Conservation (phyloP, 2,888 invertebrate species). For the Colletes collaris region DNA sequence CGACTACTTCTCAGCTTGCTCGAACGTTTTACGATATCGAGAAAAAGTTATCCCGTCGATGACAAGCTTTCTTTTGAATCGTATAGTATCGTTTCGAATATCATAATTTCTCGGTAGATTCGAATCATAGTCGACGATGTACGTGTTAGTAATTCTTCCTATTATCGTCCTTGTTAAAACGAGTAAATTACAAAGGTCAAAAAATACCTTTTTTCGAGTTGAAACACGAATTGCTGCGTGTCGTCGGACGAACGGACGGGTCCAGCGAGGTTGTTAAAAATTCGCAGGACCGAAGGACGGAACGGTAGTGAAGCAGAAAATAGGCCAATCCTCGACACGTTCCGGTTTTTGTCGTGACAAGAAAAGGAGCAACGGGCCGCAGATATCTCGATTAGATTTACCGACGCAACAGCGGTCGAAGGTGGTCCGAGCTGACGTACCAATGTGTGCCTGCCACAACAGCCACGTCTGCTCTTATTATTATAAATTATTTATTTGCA, state of each 20-base stretch:
- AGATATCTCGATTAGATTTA: slow-evolving; percentile 66
- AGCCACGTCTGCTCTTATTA: slow-evolving; percentile 78
- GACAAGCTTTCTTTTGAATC: background rate
- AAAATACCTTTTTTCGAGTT: background rate
- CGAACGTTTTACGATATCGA: background rate
- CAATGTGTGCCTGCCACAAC: slow-evolving; percentile 66
- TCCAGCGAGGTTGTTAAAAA: slow-evolving; percentile 1
- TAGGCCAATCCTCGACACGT: slow-evolving; percentile 47
- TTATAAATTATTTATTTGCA: slow-evolving; percentile 83
- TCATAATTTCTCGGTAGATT: no score
- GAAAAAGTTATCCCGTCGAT: slow-evolving; percentile 11
- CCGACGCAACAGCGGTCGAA: slow-evolving; percentile 46
- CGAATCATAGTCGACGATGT: no score
- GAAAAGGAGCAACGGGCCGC: slow-evolving; percentile 58
- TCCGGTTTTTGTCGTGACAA: slow-evolving; percentile 46
- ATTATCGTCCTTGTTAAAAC: no score
- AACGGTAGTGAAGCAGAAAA: slow-evolving; percentile 46
- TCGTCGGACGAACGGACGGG: background rate
- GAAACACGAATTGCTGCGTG: background rate
- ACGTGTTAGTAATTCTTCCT: no score
- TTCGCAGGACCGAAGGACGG: background rate
- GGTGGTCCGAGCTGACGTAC: slow-evolving; percentile 61
- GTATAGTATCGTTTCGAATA: no score
- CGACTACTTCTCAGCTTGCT: slow-evolving; percentile 22
- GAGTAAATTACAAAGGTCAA: no score